Conservation (phyloP, 2,797 vertebrate species). For the Ataeniobius toweri region DNA sequence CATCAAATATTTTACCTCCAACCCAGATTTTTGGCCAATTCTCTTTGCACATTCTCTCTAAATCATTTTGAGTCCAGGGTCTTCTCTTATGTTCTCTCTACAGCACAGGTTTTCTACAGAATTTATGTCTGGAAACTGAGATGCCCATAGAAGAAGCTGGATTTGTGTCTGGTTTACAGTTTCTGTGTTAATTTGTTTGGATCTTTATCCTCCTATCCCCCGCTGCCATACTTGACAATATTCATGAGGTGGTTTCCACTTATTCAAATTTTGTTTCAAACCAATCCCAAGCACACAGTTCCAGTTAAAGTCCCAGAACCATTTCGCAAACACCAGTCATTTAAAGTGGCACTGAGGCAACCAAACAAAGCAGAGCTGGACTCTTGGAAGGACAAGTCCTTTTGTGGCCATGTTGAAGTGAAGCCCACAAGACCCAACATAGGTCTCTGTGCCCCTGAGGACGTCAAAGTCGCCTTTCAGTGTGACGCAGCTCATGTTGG, state of each 20-base stretch:
- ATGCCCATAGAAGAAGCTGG: not conserved
- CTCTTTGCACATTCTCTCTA: no score
- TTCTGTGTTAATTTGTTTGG: not conserved
- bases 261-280: not conserved
- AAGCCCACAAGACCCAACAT: not conserved
- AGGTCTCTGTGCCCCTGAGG: conserved; percentile 9
- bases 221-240: not conserved
- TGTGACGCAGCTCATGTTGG: conserved; percentile 71
- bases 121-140: not conserved
- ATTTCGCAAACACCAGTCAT: not conserved
- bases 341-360: not conserved
- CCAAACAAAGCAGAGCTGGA: not conserved
- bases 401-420: conserved; percentile 3
- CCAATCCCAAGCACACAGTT: not conserved
- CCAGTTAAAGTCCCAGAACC: not conserved
- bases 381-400: not conserved
- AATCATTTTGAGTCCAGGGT: no score
- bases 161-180: not conserved
- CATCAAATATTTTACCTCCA: not conserved
- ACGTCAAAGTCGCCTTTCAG: conserved; percentile 37
- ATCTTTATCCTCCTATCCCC: not conserved
- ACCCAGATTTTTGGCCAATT: not conserved
- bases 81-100: no score
- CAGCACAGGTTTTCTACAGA: not conserved
- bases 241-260: not conserved